phyloP scores from a whole-genome alignment of 2,113 vertebrate species.

The Peromyscus maniculatus region DNA sequence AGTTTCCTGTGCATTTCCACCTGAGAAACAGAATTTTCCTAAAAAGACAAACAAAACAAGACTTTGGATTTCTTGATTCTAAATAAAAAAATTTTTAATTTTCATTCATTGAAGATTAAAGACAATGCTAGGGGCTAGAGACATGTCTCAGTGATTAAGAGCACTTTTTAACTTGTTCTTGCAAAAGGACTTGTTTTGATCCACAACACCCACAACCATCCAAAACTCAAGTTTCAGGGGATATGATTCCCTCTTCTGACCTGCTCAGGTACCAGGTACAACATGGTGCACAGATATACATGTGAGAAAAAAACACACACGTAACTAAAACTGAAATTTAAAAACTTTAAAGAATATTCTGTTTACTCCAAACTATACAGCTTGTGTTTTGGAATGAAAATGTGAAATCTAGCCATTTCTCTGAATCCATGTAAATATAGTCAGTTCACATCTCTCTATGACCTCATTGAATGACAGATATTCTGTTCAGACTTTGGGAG shows the following conservation, averaged over 20 bases:
- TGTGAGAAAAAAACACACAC: background rate
- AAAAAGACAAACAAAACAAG: background rate
- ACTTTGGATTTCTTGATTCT: background rate
- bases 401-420: background rate
- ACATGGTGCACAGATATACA: background rate
- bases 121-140: background rate
- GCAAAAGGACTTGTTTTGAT: background rate
- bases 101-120: background rate
- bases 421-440: background rate
- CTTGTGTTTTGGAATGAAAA: background rate
- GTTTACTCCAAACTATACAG: background rate
- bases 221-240: background rate
- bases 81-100: background rate
- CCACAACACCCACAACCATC: background rate
- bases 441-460: background rate
- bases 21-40: background rate
- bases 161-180: background rate
- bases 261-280: background rate
- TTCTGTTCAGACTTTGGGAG: background rate
- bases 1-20: background rate
- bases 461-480: background rate
- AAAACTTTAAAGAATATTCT: constrained; percentile 21
- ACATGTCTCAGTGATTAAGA: background rate
- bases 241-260: background rate
- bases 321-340: background rate